phyloP scores from a whole-genome alignment of 2,113 vertebrate genomes.

The Caranx melampygus region DNA sequence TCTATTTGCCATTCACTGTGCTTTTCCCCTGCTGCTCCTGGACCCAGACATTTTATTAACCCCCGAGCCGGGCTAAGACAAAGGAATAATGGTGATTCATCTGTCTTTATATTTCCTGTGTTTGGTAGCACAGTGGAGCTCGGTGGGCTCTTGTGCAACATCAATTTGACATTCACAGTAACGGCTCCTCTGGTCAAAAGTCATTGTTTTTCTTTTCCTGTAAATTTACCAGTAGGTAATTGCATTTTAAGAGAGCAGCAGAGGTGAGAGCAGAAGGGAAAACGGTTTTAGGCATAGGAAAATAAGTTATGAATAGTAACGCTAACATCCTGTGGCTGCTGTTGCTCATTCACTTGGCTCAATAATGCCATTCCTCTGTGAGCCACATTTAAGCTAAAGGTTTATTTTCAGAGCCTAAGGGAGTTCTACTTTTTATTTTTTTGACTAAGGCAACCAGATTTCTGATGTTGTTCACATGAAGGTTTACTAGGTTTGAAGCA shows the following conservation, averaged over 20 bases:
- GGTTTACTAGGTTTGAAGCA: constrained; percentile 63
- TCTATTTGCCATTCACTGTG: constrained; percentile 57
- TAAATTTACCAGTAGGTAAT: constrained; percentile 77
- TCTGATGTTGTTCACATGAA: constrained; percentile 73
- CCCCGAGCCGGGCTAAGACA: constrained; percentile 65
- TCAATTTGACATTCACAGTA: constrained; percentile 72
- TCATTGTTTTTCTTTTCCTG: constrained; percentile 78
- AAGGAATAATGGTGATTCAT: constrained; percentile 73
- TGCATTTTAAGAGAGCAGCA: constrained; percentile 75
- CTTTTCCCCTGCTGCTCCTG: constrained; percentile 47
- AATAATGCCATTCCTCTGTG: constrained; percentile 76
- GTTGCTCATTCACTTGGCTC: constrained; percentile 78
- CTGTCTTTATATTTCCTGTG: constrained; percentile 70
- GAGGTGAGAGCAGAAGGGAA: constrained; percentile 79
- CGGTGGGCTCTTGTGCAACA: constrained; percentile 49
- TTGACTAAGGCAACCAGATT: constrained; percentile 61
- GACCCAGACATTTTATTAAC: constrained; percentile 72
- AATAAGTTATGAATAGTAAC: constrained; percentile 80
- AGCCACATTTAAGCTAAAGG: constrained; percentile 79
- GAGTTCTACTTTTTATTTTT: constrained; percentile 48
- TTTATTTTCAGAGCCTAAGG: constrained; percentile 77
- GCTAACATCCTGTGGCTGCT: constrained; percentile 81
- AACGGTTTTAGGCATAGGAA: constrained; percentile 75
- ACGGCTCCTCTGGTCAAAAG: constrained; percentile 72
- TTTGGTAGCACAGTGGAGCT: constrained; percentile 34